Evolutionary conservation across 2,113 vertebrate species (phyloP), one percentile per base, ranked within the genome.

Genomic region (Agapornis roseicollis): DNA sequence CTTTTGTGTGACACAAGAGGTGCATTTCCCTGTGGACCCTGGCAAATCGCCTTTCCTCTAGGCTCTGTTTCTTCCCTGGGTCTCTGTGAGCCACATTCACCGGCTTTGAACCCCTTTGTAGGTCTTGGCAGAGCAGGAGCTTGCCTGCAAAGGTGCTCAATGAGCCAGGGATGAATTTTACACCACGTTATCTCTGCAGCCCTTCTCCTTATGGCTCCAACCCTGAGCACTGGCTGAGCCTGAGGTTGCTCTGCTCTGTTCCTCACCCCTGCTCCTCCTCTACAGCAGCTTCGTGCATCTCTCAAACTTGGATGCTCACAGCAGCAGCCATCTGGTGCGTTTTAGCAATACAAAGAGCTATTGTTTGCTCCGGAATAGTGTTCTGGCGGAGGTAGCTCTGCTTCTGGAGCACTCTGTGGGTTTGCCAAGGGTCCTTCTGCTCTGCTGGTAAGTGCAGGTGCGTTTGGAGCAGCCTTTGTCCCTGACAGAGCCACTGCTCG

Each of bases 381-480:
- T 35, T 58, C 56, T 58, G 56, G 56, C 60, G 29, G 27, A 94
- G 93, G 82, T 39, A 44, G 46, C 72, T 85, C 46, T 17, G 47
- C 91, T 93, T 56, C 83, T 76, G 87, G 81, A 91, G 68, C 19
- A 0, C 85, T 74, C 76, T 3, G 53, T 0, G 9, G 52, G 55
- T 47, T 16, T 94, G 46, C 88, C 92, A 42, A 71, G 87, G 55
- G 42, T 68, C 93, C 93, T 94, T 91, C 95, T 95, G 85, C 88
- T 95, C 77, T 39, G 60, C 92, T 95, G 95, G 85, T 90, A 68
- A 47, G 41, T 4, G 64, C 94, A 93, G 93, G 85, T 86, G 85
- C 8, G 1, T 77, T 46, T 49, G 79, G 85, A 93, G 68, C 87
- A 72, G 91, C 58, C 61, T 85, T 65, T 81, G 70, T 85, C 83